Base-by-base conservation (phyloP, 1,140 invertebrate species). In the Melitaea cinxia region DNA sequence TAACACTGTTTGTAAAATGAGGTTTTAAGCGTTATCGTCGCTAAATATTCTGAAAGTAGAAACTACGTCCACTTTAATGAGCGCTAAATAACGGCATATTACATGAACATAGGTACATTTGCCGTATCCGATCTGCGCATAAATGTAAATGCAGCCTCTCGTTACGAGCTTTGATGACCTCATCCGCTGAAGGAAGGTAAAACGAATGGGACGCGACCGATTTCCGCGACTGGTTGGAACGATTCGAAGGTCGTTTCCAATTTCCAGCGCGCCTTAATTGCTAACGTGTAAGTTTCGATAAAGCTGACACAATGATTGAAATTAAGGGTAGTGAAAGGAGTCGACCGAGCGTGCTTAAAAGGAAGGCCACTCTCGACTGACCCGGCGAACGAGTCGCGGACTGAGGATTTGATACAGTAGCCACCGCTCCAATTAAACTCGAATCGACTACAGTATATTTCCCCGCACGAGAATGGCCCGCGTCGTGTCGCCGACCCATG, bases 291-390 rank as follows among this genome's bases (percentile, higher is more conserved):
- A 26, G 47, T 50, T 60, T 52, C 21, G 47, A 55, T 47, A 55
- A 55, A 63, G 21, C 54, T 59, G 55, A 53, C 56, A 54, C 47
- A 59, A 39, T 52, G 56, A 65, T 65, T 58, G 24, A 56, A 56
- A 67, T 61, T 67, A 67, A 67, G 65, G 65, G 65, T 67, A 67
- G 65, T 67, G 65, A 67, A 67, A 67, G 65, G 65, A 50, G 65
- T 65, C 65, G 65, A 49, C 47, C 55, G 56, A 53, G 37, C 61
- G 12, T 35, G 30, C 58, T 60, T 28, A 52, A 60, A 60, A 52
- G 58, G 60, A 63, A 63, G 60, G 60, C 52, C 60, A 37, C 35
- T 54, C 60, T 63, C 60, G 50, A 60, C 37, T 50, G 58, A 52
- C 58, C 60, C 37, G 35, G 12, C 60, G 14, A 55, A 63, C 60